Evolutionary conservation across 2,113 vertebrate genomes (phyloP).

Genomic region (Tragelaphus strepsiceros): DNA sequence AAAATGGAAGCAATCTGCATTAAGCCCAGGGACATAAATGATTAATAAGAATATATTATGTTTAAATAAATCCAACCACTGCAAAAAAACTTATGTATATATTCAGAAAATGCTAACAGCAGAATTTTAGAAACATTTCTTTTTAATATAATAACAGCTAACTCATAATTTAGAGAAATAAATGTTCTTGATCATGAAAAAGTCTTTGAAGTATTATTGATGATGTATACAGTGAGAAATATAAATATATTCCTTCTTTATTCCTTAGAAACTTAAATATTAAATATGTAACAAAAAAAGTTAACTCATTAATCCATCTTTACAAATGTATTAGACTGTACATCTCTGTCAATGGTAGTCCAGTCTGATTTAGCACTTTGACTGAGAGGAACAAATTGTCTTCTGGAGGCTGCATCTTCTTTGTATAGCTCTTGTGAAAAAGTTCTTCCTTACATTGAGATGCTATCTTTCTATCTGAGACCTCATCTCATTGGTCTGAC

Average conservation of each 20-base stretch:
- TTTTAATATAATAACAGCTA: conserved; percentile 25
- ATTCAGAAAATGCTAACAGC: conserved; percentile 25
- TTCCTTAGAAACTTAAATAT: neutral
- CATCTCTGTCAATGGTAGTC: neutral
- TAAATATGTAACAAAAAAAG: neutral
- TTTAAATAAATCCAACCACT: conserved; percentile 28
- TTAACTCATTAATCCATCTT: neutral
- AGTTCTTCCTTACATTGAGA: neutral
- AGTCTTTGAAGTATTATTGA: neutral
- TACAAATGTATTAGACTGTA: neutral
- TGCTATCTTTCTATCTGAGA: neutral
- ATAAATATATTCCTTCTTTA: neutral
- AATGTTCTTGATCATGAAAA: neutral
- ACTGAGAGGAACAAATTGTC: neutral
- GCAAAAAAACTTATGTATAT: neutral
- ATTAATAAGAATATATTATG: neutral
- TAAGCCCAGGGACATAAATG: neutral
- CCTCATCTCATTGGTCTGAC: neutral
- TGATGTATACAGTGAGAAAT: neutral
- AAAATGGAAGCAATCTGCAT: neutral
- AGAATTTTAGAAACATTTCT: conserved; percentile 15
- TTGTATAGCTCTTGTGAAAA: neutral
- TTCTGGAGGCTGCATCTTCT: neutral
- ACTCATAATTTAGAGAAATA: neutral
- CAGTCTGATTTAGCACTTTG: neutral